Evolutionary conservation across 1,140 invertebrate species (phyloP).

Genomic region (Pemphigus obesinymphae): DNA sequence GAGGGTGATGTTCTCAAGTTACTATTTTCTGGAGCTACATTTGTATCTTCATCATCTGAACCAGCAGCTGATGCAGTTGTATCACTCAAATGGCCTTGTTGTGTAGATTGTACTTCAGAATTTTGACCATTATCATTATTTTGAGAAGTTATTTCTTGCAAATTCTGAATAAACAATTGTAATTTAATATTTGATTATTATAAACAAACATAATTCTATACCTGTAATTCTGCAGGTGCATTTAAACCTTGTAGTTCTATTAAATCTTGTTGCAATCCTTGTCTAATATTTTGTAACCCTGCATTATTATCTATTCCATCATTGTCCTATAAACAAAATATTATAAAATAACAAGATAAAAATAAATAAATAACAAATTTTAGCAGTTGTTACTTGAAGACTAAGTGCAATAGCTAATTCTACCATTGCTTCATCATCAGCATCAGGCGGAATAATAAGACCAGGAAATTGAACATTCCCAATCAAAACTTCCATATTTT

Average conservation of each 20-base stretch:
- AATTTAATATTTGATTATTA: neutral
- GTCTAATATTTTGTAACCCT: slow-evolving; percentile 42
- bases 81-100: slow-evolving; percentile 64
- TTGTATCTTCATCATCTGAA: slow-evolving; percentile 91
- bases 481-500: slow-evolving; percentile 35
- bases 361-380: neutral
- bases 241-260: slow-evolving; percentile 51
- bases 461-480: slow-evolving; percentile 40
- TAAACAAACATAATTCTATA: neutral
- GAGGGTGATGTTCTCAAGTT: slow-evolving; percentile 84
- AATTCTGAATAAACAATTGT: slow-evolving; percentile 47
- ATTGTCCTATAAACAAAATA: slow-evolving; percentile 14
- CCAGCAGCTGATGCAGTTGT: slow-evolving; percentile 77
- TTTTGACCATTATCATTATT: slow-evolving; percentile 40
- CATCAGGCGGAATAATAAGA: slow-evolving; percentile 77
- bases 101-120: slow-evolving; percentile 22
- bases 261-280: slow-evolving; percentile 53
- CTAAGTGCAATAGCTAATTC: slow-evolving; percentile 92
- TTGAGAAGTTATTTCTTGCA: slow-evolving; percentile 48
- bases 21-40: slow-evolving; percentile 86
- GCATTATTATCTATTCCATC: slow-evolving; percentile 38
- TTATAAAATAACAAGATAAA: neutral
- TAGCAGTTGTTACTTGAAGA: slow-evolving; percentile 63
- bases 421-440: slow-evolving; percentile 93
- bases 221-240: slow-evolving; percentile 12